Conservation (phyloP, 2,888 invertebrate species). For the Tachina lurida region DNA sequence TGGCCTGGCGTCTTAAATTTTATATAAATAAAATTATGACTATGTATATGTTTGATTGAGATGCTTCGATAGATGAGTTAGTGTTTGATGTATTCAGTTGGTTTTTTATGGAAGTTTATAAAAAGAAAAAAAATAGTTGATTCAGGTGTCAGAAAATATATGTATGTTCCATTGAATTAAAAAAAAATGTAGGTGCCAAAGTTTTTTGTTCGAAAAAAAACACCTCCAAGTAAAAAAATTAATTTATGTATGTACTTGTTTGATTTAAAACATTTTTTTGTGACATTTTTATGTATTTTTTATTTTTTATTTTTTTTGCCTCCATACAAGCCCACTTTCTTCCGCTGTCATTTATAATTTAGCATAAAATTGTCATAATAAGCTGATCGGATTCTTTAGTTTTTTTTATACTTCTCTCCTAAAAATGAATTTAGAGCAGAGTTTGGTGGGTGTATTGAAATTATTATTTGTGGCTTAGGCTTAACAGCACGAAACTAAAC, state of each 20-base stretch:
- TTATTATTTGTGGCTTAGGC: constrained; percentile 14
- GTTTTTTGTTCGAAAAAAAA: constrained; percentile 16
- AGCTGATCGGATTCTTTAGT: constrained; percentile 49
- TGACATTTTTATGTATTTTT: background rate
- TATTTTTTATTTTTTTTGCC: constrained; percentile 13
- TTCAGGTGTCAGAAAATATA: constrained; percentile 62
- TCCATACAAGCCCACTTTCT: constrained; percentile 64
- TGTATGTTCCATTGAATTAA: constrained; percentile 32
- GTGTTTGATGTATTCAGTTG: background rate
- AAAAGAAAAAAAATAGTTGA: constrained; percentile 4
- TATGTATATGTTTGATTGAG: background rate
- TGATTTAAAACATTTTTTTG: constrained; percentile 11
- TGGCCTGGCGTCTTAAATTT: constrained; percentile 55
- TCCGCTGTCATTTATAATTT: constrained; percentile 65
- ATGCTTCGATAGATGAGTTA: constrained; percentile 3
- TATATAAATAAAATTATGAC: constrained; percentile 26
- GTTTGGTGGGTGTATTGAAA: constrained; percentile 53
- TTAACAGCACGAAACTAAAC: constrained; percentile 35
- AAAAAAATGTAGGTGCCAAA: background rate
- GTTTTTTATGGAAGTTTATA: constrained; percentile 10
- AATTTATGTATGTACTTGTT: constrained; percentile 4
- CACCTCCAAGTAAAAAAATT: constrained; percentile 18
- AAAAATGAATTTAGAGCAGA: constrained; percentile 2
- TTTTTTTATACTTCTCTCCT: constrained; percentile 28
- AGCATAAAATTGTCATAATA: constrained; percentile 61